Evolutionary conservation across 1,140 invertebrate genomes (phyloP).

Genomic region (Papilio polytes): DNA sequence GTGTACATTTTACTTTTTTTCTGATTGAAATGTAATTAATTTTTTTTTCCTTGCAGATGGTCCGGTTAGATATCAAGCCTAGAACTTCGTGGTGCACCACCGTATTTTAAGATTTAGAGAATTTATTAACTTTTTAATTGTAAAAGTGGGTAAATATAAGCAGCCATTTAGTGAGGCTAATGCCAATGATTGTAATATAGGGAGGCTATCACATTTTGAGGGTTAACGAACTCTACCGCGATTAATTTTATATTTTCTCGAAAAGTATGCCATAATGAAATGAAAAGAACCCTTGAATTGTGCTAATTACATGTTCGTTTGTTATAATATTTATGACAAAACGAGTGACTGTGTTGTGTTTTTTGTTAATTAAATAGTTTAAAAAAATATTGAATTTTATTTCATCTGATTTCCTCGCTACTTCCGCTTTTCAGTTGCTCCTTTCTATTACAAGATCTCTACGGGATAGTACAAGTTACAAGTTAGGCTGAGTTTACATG

Average conservation of each 20-base stretch:
- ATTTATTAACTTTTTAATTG: slow-evolving; percentile 40
- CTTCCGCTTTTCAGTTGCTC: too few species aligned
- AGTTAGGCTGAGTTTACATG: neutral
- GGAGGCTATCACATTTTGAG: slow-evolving; percentile 26
- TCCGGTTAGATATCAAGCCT: slow-evolving; percentile 53
- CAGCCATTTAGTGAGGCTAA: slow-evolving; percentile 29
- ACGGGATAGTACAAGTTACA: neutral
- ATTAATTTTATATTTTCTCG: slow-evolving; percentile 28
- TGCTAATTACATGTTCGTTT: slow-evolving; percentile 48
- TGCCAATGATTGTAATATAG: slow-evolving; percentile 37
- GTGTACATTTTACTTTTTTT: too few species aligned
- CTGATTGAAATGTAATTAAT: too few species aligned
- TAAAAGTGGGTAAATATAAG: slow-evolving; percentile 33
- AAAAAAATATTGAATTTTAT: slow-evolving; percentile 37
- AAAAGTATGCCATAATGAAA: slow-evolving; percentile 29
- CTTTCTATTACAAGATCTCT: neutral
- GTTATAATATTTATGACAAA: slow-evolving; percentile 77
- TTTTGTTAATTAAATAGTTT: slow-evolving; percentile 52
- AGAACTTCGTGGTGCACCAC: slow-evolving; percentile 31
- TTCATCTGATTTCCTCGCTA: neutral
- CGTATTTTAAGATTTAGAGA: slow-evolving; percentile 26
- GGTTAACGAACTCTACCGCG: slow-evolving; percentile 30
- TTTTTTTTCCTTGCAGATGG: slow-evolving; percentile 58
- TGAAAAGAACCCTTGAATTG: slow-evolving; percentile 30
- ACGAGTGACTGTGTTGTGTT: slow-evolving; percentile 46